Base-by-base conservation (phyloP, 2,797 vertebrate species). In the Nyctibius grandis region DNA sequence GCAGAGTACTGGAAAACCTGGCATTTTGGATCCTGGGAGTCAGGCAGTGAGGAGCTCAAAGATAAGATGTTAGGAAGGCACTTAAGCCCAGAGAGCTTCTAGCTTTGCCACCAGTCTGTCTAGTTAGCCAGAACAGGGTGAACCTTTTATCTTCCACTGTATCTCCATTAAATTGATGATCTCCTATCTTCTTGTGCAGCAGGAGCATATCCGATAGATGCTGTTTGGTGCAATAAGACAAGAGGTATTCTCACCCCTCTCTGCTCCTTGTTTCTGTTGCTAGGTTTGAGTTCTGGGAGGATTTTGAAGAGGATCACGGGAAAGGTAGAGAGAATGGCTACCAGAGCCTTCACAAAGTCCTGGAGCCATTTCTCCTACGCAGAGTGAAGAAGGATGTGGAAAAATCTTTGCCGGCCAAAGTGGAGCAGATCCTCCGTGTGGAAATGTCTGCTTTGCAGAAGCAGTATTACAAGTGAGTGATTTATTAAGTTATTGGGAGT, bases 361-460 rank as follows among this genome's bases (percentile, higher is more conserved):
- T 99, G 18, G 99, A 99, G 95, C 99, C 99, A 0, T 99, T 99
- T 94, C 99, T 99, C 12, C 98, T 99, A 54, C 98, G 99, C 20
- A 98, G 99, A 50, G 99, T 99, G 72, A 99, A 99, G 97, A 99
- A 99, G 88, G 99, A 99, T 6, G 99, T 99, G 88, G 99, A 99
- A 96, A 99, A 99, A 94, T 99, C 99, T 59, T 98, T 99, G 65
- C 99, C 99, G 28, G 99, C 99, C 96, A 99, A 99, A 96, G 99
- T 99, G 97, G 99, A 99, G 81, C 99, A 99, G 98, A 99, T 99
- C 95, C 99, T 99, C 16, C 97, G 99, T 0, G 99, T 99, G 29
- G 99, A 99, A 97, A 99, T 99, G 99, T 98, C 98, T 2, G 99
- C 99, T 22, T 98, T 99, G 85, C 99, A 99, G 98, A 99, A 99